Conservation (phyloP, 2,797 vertebrate species). For the Xerus rutilus region DNA sequence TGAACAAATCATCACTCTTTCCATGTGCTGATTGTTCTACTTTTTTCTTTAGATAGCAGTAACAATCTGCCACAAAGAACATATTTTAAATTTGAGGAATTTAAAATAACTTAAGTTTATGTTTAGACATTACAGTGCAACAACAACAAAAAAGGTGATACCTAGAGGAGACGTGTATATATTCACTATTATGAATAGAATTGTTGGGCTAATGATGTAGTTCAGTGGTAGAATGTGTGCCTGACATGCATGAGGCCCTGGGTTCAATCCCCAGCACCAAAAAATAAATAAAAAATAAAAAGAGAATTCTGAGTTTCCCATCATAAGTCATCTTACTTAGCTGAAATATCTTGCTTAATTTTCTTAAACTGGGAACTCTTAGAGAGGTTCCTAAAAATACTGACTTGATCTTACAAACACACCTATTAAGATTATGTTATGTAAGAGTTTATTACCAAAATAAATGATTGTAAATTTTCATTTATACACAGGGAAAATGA, state of each 20-base stretch:
- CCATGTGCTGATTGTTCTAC: not conserved
- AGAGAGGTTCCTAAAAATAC: conserved; percentile 34
- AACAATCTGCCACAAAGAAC: conserved; percentile 18
- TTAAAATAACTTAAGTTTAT: conserved; percentile 43
- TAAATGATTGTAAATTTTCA: conserved; percentile 27
- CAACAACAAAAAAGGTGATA: not conserved
- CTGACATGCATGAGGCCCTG: not conserved
- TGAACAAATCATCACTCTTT: conserved; percentile 50
- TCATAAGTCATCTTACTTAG: conserved; percentile 5
- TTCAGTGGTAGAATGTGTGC: not conserved
- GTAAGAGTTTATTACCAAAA: conserved; percentile 6
- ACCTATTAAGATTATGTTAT: not conserved
- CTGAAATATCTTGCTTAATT: not conserved
- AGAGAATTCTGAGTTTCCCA: not conserved
- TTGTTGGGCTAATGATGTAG: not conserved
- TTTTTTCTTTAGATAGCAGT: conserved; percentile 30
- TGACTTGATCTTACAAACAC: conserved; percentile 40
- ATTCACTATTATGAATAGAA: not conserved
- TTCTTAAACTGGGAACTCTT: conserved; percentile 24
- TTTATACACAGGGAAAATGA: conserved; percentile 38
- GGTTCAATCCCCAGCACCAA: not conserved
- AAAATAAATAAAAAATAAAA: not conserved
- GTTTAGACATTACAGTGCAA: not conserved
- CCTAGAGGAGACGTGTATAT: not conserved
- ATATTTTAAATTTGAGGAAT: conserved; percentile 6